A percentile compares a stretch with the other conserved stretches of the same genome.
phyloP scores from a whole-genome alignment of 2,113 vertebrate species.

The Agapornis roseicollis region DNA sequence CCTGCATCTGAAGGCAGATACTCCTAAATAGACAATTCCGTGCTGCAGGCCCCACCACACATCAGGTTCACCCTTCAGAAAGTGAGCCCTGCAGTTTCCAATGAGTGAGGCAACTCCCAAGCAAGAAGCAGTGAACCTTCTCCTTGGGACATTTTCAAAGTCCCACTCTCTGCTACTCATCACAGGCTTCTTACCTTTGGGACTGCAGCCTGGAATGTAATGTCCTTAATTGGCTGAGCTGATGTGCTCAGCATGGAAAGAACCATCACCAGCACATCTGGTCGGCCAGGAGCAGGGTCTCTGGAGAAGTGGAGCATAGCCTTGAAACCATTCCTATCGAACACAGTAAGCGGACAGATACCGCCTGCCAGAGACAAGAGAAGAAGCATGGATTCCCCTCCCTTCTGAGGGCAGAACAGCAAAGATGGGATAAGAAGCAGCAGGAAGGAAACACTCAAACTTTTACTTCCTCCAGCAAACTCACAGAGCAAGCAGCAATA shows the following conservation, averaged over 20 bases:
- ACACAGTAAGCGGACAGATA: slow-evolving; percentile 77
- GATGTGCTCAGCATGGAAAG: slow-evolving; percentile 87
- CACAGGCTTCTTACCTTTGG: slow-evolving; percentile 79
- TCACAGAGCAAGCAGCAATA: background rate
- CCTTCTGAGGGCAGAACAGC: background rate
- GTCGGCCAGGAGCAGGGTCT: slow-evolving; percentile 67
- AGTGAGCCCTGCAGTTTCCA: background rate
- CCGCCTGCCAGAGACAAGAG: slow-evolving; percentile 67
- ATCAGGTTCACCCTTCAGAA: background rate
- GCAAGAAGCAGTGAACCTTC: background rate
- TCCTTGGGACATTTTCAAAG: background rate
- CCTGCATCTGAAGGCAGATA: background rate
- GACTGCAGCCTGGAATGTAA: slow-evolving; percentile 84
- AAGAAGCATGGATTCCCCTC: background rate
- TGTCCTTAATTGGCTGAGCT: slow-evolving; percentile 73
- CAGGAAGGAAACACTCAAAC: background rate
- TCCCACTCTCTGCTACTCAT: background rate
- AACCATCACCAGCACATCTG: slow-evolving; percentile 79
- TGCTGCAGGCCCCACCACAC: background rate
- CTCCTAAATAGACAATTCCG: background rate
- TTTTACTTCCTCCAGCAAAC: background rate
- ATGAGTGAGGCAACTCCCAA: background rate
- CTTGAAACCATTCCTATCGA: slow-evolving; percentile 78
- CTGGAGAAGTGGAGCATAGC: slow-evolving; percentile 85
- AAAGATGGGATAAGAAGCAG: background rate